Conservation (phyloP, 37 sponge, comb jelly and placozoan species). For the Aphrocallistes beatrix region DNA sequence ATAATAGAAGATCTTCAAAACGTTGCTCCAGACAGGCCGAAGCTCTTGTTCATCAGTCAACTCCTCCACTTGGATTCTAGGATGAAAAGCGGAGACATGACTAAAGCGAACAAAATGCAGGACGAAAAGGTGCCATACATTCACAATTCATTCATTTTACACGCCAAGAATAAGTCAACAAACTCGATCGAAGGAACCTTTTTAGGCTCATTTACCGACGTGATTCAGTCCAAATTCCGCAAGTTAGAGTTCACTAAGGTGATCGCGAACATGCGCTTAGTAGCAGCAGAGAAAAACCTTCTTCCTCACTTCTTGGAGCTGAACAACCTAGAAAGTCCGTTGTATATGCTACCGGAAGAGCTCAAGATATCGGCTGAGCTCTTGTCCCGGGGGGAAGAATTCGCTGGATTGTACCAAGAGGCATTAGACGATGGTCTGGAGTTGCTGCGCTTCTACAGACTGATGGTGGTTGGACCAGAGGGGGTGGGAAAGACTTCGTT, state of each 20-base stretch:
- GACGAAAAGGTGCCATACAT: background rate
- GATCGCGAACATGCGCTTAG: background rate
- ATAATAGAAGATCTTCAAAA: background rate
- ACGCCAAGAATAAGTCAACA: background rate
- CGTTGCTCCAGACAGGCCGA: background rate
- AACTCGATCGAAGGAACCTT: background rate
- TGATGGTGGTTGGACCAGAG: background rate
- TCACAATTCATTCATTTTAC: background rate
- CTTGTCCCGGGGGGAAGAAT: background rate
- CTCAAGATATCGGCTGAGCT: background rate
- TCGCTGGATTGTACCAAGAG: background rate
- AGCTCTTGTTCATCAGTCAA: background rate
- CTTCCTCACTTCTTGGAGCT: background rate
- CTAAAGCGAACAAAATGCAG: background rate
- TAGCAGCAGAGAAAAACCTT: background rate
- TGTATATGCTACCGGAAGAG: background rate
- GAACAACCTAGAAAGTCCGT: background rate
- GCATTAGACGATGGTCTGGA: slow-evolving; percentile 7
- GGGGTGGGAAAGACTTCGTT: background rate
- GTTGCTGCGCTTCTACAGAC: background rate
- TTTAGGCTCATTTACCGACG: background rate
- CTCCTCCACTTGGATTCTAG: slow-evolving; percentile 5
- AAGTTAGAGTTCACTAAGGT: slow-evolving; percentile 3
- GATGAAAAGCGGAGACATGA: background rate
- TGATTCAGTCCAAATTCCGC: background rate